Conservation (phyloP, 2,888 invertebrate genomes). For the Calliopum simillimum region DNA sequence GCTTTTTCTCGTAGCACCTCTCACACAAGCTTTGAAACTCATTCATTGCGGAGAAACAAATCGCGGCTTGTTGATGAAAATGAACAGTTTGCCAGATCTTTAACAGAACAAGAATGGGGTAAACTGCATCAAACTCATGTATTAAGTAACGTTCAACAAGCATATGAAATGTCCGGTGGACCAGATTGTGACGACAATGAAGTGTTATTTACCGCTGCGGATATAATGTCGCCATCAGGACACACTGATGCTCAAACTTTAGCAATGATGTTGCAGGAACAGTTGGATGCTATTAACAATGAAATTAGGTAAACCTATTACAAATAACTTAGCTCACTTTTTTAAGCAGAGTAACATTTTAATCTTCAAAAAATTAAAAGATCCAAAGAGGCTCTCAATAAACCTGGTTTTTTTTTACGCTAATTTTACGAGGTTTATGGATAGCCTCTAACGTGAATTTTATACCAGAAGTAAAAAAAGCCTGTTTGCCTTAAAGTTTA, state of each 20-base stretch:
- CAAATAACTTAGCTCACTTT: too few relatives aligned
- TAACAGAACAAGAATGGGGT: slow-evolving; percentile 89
- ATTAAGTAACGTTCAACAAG: slow-evolving; percentile 94
- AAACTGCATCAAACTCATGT: slow-evolving; percentile 93
- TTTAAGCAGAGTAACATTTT: too few relatives aligned
- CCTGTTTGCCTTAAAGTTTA: too few relatives aligned
- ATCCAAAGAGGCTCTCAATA: too few relatives aligned
- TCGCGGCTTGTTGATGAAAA: slow-evolving; percentile 73
- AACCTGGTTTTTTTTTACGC: too few relatives aligned
- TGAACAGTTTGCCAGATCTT: slow-evolving; percentile 70
- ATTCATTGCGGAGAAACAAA: slow-evolving; percentile 76
- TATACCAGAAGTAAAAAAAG: too few relatives aligned
- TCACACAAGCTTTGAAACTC: slow-evolving; percentile 83
- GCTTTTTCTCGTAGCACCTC: slow-evolving; percentile 79
- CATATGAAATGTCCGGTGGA: slow-evolving; percentile 90
- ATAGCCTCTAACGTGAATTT: too few relatives aligned
- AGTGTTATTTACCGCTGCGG: slow-evolving; percentile 79
- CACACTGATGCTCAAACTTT: slow-evolving; percentile 96
- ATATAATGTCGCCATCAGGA: slow-evolving; percentile 78
- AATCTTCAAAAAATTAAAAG: too few relatives aligned
- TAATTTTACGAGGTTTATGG: too few relatives aligned
- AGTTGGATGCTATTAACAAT: slow-evolving; percentile 99
- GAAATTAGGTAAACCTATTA: slow-evolving; percentile 79
- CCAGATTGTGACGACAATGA: slow-evolving; percentile 82
- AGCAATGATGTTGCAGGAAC: slow-evolving; percentile 98